Percentiles rank a stretch among this genome's conserved stretches.
These are phyloP conservation scores for Pituophis catenifer DNA, from an alignment of 2,113 vertebrate species.

Conservation along the genomic window DNA sequence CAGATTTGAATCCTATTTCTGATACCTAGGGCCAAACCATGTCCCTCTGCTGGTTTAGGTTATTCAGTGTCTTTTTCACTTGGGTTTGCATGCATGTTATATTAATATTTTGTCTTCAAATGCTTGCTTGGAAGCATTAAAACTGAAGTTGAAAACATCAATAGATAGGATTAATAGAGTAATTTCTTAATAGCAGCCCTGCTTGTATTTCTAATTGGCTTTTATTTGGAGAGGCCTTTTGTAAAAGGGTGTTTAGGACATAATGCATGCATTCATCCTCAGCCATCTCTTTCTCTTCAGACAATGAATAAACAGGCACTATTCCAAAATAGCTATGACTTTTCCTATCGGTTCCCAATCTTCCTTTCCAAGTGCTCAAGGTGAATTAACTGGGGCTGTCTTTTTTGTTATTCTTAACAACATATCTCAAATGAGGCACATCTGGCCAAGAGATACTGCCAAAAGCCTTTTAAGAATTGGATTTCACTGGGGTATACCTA, in stretches of 20 bases:
- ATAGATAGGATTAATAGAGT: slow-evolving; percentile 7
- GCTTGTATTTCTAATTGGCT: slow-evolving; percentile 10
- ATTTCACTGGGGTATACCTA: background rate
- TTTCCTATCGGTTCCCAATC: background rate
- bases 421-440: background rate
- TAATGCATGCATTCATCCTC: background rate
- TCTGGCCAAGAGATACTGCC: background rate
- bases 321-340: background rate
- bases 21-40: background rate
- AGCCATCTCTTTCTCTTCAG: background rate
- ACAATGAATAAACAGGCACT: background rate
- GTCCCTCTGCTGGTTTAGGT: background rate
- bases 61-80: background rate
- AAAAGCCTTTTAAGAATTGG: background rate
- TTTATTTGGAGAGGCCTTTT: background rate
- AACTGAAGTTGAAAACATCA: background rate
- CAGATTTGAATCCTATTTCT: background rate
- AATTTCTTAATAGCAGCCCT: slow-evolving; percentile 13
- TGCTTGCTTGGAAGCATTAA: background rate
- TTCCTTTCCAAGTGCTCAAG: background rate
- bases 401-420: background rate
- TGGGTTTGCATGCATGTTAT: background rate
- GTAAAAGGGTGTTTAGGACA: background rate
- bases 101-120: background rate
- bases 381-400: background rate